Evolutionary conservation across 2,797 vertebrate species (phyloP), one percentile per base, ranked within the genome.

Genomic region (Oryzias sinensis): DNA sequence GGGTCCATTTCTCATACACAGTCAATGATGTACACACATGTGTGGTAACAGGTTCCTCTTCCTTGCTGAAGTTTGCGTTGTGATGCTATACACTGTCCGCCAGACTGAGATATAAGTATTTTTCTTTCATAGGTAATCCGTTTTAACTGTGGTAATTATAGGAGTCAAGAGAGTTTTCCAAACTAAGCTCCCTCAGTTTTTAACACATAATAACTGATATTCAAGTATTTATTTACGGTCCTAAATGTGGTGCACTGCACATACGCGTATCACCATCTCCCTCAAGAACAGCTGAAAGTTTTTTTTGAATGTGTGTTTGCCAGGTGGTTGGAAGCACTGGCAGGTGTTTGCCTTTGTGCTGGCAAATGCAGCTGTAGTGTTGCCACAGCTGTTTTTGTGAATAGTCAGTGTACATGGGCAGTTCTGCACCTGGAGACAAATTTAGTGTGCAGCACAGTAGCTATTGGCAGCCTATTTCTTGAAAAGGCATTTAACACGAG

Each of bases 261-360:
- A 33, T 22, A 54, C 51, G 5, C 9, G 9, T 37, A 37, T 63
- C 41, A 24, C 68, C 53, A 77, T 82, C 76, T 72, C 56, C 72
- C 70, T 76, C 50, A 44, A 50, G 53, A 81, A 60, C 80, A 85
- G 82, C 82, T 87, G 84, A 52, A 48, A 52, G 53, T 15, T 13
- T 65, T 55, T 65, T 56, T 18, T 67, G 69, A 59, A 27, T 44
- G 65, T 72, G 72, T 72, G 77, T 77, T 53, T 76, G 69, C 84
- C 89, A 88, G 86, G 88, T 90, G 89, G 78, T 81, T 62, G 47
- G 62, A 80, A 80, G 67, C 62, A 71, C 64, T 79, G 74, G 73
- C 89, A 91, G 89, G 88, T 91, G 89, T 84, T 85, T 76, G 72
- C 63, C 63, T 78, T 79, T 0, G 37, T 68, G 61, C 71, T 76